These are phyloP conservation scores for Lathronympha strigana DNA, from an alignment of 2,888 invertebrate species.

Conservation along the genomic window DNA sequence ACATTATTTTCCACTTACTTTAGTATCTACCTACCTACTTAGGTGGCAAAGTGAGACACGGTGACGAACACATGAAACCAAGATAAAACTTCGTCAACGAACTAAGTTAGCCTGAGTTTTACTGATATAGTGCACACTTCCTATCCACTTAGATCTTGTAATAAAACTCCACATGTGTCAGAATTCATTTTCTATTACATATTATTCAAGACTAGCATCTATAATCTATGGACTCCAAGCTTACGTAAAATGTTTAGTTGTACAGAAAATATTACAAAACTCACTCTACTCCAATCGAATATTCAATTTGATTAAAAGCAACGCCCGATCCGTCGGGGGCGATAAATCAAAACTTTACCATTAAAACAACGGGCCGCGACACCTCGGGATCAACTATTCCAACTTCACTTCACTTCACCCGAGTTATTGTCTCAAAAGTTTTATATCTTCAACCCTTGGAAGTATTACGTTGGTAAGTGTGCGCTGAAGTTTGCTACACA, in stretches of 20 bases:
- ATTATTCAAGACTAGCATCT: not conserved
- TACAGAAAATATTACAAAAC: slow-evolving; percentile 42
- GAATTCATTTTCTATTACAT: not conserved
- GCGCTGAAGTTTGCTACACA: slow-evolving; percentile 28
- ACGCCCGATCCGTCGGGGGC: slow-evolving; percentile 53
- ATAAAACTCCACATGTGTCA: too few relatives aligned
- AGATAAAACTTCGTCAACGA: too few relatives aligned
- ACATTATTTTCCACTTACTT: too few relatives aligned
- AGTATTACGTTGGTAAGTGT: slow-evolving; percentile 36
- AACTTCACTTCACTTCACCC: slow-evolving; percentile 63
- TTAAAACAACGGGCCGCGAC: slow-evolving; percentile 70
- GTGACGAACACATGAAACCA: too few relatives aligned
- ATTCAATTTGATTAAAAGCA: slow-evolving; percentile 60
- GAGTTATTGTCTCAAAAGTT: slow-evolving; percentile 73
- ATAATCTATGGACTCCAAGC: not conserved
- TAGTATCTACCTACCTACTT: too few relatives aligned
- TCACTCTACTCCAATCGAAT: slow-evolving; percentile 50
- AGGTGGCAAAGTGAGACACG: too few relatives aligned
- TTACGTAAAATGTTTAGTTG: slow-evolving; percentile 22
- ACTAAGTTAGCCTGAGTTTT: too few relatives aligned
- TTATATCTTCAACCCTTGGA: slow-evolving; percentile 56
- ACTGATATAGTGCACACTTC: too few relatives aligned
- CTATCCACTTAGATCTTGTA: too few relatives aligned
- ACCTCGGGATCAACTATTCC: slow-evolving; percentile 71
- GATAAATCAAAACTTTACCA: slow-evolving; percentile 78